Conservation (phyloP, 2,888 invertebrate species). For the Homarus gammarus region DNA sequence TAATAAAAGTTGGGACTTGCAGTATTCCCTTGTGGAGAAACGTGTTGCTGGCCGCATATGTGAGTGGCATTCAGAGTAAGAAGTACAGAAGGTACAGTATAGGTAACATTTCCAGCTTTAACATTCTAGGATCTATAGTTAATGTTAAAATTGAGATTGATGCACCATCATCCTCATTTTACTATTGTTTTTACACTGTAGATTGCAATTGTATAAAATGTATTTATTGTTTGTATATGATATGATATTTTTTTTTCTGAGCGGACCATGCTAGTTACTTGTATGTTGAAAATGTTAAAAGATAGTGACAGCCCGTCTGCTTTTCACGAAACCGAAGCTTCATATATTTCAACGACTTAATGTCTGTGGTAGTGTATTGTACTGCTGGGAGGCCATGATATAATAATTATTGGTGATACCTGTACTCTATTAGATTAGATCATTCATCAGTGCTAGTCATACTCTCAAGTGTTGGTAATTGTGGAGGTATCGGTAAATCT, state of each 20-base stretch:
- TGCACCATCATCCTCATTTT: slow-evolving; percentile 60
- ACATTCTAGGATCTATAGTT: slow-evolving; percentile 57
- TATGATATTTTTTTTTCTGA: slow-evolving; percentile 37
- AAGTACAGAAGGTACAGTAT: slow-evolving; percentile 6
- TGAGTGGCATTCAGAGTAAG: slow-evolving; percentile 26
- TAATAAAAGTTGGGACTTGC: slow-evolving; percentile 39
- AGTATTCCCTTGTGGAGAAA: slow-evolving; percentile 17
- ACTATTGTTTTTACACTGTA: slow-evolving; percentile 65
- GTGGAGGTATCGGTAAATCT: slow-evolving; percentile 17
- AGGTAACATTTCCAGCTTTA: slow-evolving; percentile 52
- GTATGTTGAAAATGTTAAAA: slow-evolving; percentile 53
- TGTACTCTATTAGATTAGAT: background rate
- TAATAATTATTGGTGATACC: background rate
- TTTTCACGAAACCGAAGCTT: slow-evolving; percentile 34
- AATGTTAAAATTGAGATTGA: slow-evolving; percentile 53
- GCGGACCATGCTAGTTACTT: slow-evolving; percentile 44
- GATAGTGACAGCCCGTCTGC: slow-evolving; percentile 35
- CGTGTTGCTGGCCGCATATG: slow-evolving; percentile 46
- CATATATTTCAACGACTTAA: slow-evolving; percentile 43
- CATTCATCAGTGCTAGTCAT: background rate
- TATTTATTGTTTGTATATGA: slow-evolving; percentile 64
- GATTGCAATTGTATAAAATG: slow-evolving; percentile 69
- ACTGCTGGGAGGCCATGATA: slow-evolving; percentile 29
- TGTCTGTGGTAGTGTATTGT: slow-evolving; percentile 55
- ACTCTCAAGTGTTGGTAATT: slow-evolving; percentile 28